Evolutionary conservation across 1,140 invertebrate genomes (phyloP).

Genomic region (Vanessa atalanta): DNA sequence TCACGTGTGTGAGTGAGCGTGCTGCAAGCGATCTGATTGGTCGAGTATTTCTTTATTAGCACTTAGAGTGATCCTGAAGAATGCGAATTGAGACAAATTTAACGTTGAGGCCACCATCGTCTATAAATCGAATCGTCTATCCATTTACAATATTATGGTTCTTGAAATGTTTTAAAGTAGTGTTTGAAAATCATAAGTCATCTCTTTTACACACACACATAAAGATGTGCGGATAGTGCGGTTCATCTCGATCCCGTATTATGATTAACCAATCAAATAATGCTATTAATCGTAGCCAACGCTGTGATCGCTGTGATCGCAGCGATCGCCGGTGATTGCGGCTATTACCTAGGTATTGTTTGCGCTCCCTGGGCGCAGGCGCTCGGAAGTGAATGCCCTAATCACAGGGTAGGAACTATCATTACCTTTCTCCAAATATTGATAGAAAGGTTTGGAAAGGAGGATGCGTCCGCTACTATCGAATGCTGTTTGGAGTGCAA

Average conservation of each 20-base stretch:
- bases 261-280: conserved; percentile 60
- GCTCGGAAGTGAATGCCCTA: conserved; percentile 26
- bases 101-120: conserved; percentile 5
- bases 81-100: conserved; percentile 17
- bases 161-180: neutral
- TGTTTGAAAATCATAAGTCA: too few relatives aligned
- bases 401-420: conserved; percentile 12
- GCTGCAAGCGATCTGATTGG: neutral
- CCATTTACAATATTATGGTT: neutral
- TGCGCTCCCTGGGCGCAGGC: neutral
- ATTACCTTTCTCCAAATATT: conserved; percentile 33
- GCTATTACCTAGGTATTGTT: conserved; percentile 30
- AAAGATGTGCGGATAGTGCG: too few relatives aligned
- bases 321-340: conserved; percentile 34
- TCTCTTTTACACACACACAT: too few relatives aligned
- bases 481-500: neutral
- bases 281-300: conserved; percentile 50
- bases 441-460: conserved; percentile 11
- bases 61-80: neutral
- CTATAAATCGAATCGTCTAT: neutral
- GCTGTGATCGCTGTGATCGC: neutral
- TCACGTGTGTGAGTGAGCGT: neutral
- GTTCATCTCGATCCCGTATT: conserved; percentile 5
- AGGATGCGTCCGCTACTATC: too few relatives aligned
- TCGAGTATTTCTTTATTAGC: neutral